A percentile compares a stretch with the other conserved stretches of the same genome.
Evolutionary conservation across 1,140 invertebrate genomes (phyloP).

Genomic region (Eriocheir sinensis): DNA sequence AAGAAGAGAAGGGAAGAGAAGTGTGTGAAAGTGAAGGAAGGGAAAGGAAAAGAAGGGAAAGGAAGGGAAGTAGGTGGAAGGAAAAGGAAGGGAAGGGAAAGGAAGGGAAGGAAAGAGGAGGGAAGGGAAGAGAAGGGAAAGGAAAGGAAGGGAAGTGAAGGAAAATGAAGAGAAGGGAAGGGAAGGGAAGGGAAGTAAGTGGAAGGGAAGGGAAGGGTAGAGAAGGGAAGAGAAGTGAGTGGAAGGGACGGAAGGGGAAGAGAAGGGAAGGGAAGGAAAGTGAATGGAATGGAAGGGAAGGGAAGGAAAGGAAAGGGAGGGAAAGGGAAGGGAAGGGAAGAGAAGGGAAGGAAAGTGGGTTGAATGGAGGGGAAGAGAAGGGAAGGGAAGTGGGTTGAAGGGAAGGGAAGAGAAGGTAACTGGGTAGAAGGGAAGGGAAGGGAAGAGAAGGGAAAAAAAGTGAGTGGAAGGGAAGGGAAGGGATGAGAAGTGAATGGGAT

Average conservation of each 20-base stretch:
- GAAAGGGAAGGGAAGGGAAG: not conserved
- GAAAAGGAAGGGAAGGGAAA: not conserved
- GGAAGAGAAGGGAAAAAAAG: too few species aligned
- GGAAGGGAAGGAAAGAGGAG: not conserved
- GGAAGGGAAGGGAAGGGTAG: not conserved
- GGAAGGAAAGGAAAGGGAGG: not conserved
- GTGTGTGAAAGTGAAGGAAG: not conserved
- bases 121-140: too few species aligned
- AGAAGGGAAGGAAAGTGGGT: not conserved
- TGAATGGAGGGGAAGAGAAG: not conserved
- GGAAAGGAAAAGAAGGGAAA: not conserved
- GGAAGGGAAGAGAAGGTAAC: too few species aligned
- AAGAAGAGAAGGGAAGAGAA: too few species aligned
- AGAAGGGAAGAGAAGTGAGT: not conserved
- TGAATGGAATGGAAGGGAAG: not conserved
- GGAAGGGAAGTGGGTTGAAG: too few species aligned
- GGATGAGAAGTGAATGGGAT: too few species aligned
- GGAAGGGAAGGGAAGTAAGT: not conserved
- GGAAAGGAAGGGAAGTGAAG: too few species aligned
- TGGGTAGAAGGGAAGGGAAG: too few species aligned
- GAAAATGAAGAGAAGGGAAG: too few species aligned
- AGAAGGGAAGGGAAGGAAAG: conserved; percentile 6
- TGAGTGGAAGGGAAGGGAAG: too few species aligned
- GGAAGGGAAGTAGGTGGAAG: not conserved
- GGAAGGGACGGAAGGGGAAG: not conserved